Base-by-base conservation (phyloP, 2,797 vertebrate species). In the Urosaurus nigricauda region DNA sequence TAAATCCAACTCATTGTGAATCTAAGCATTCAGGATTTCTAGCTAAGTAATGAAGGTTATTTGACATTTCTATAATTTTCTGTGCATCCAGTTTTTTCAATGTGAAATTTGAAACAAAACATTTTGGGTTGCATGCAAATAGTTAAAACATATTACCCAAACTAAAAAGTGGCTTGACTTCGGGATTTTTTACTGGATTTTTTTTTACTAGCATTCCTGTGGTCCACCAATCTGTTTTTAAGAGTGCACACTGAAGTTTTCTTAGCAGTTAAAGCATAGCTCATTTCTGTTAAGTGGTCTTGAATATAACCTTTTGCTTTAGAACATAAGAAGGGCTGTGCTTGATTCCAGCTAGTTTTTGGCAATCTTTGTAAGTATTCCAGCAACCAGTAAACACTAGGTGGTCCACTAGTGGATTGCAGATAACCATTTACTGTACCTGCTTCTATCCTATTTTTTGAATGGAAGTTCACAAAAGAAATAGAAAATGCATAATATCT, bases 381-480 rank as follows among this genome's bases (percentile, higher is more conserved):
- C n/a, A 58, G 35, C 35, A 84, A 26, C 63, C 51, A 12, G 26
- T 53, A 19, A 79, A 32, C 19, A 65, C 32, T 65, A 68, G 19
- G 74, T 78, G 35, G 47, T 29, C 75, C 24, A 71, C n/a, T 24
- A 65, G 14, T 77, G n/a, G n/a, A 40, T 60, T 78, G 51, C 47
- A 84, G 68, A 58, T 79, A 29, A 88, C 26, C 51, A 19, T 87
- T 24, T 87, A 9, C 47, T 51, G 47, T 51, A 32, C 37, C n/a
- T 87, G 37, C 35, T 58, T 51, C 35, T 70, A 26, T 47, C 60
- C 24, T 68, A 53, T 56, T 47, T 88, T 83, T 83, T 75, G 70
- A 83, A 88, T 88, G 43, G 40, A 88, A 75, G 37, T 84, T 84
- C 58, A 56, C 35, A n/a, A 51, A 85, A 85, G 77, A 80, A 85